Conservation (phyloP, 2,888 invertebrate genomes). For the Timema podura region DNA sequence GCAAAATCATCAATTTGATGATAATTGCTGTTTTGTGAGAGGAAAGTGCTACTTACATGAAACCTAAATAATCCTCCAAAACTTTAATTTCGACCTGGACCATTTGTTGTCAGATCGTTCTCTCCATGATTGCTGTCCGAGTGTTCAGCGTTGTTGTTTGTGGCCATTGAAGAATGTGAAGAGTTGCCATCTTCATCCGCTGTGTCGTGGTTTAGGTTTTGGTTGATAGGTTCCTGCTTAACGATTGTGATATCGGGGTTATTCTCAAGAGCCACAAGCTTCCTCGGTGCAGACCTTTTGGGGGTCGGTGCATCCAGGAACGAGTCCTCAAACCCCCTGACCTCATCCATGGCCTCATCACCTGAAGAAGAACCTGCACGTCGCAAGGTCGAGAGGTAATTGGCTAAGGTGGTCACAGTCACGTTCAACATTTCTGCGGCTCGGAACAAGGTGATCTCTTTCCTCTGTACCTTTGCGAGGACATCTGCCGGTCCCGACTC, state of each 20-base stretch:
- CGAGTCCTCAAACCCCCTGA: slow-evolving; percentile 37
- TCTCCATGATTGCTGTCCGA: slow-evolving; percentile 22
- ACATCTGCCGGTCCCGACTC: slow-evolving; percentile 73
- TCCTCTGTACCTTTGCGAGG: slow-evolving; percentile 63
- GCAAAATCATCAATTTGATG: no score
- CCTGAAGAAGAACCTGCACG: slow-evolving; percentile 32
- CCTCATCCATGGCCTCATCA: slow-evolving; percentile 36
- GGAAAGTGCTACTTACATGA: no score
- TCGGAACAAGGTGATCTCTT: slow-evolving; percentile 66
- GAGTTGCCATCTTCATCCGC: slow-evolving; percentile 20
- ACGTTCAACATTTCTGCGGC: slow-evolving; percentile 74
- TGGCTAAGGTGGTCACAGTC: slow-evolving; percentile 67
- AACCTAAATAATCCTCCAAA: no score
- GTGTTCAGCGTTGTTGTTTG: slow-evolving; percentile 25
- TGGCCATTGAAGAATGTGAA: slow-evolving; percentile 22
- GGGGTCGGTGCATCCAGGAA: slow-evolving; percentile 41
- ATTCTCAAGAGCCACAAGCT: slow-evolving; percentile 47
- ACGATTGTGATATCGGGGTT: slow-evolving; percentile 59
- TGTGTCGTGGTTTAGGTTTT: slow-evolving; percentile 24
- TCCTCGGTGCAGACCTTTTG: slow-evolving; percentile 32
- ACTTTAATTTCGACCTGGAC: no score
- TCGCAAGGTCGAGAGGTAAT: slow-evolving; percentile 60
- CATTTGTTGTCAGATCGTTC: no score
- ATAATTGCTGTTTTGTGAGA: no score
- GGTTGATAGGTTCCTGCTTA: slow-evolving; percentile 50